Conservation (phyloP, 2,888 invertebrate genomes). For the Polydrusus cervinus region DNA sequence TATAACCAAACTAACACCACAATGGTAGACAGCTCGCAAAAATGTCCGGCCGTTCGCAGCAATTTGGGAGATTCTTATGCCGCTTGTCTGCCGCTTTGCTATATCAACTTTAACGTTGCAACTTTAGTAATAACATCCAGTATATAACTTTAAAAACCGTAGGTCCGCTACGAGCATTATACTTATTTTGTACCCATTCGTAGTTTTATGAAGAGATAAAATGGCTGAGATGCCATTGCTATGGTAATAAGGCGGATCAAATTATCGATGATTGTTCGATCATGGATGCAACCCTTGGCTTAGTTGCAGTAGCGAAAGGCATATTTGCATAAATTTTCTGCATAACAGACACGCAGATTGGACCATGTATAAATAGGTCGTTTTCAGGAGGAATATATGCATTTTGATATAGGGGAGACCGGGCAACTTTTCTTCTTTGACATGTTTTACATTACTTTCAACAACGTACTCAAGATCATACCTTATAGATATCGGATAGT, state of each 20-base stretch:
- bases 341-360: slow-evolving; percentile 13
- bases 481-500: too few species aligned
- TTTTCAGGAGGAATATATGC: slow-evolving; percentile 1
- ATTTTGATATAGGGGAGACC: neutral
- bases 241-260: neutral
- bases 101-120: too few species aligned
- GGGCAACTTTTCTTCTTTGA: too few species aligned
- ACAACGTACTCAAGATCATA: too few species aligned
- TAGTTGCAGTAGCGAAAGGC: neutral
- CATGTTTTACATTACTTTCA: too few species aligned
- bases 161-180: neutral
- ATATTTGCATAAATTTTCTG: slow-evolving; percentile 12
- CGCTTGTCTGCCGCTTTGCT: too few species aligned
- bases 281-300: slow-evolving; percentile 3
- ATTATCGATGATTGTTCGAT: slow-evolving; percentile 9
- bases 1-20: too few species aligned
- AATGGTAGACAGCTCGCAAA: too few species aligned
- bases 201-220: neutral
- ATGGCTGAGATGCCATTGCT: neutral
- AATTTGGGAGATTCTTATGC: too few species aligned
- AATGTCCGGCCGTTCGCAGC: too few species aligned
- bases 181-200: neutral
- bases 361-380: slow-evolving; percentile 17
- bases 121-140: too few species aligned
- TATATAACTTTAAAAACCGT: too few species aligned